Evolutionary conservation across 2,888 invertebrate genomes (phyloP).

Genomic region (Cerastoderma edule): DNA sequence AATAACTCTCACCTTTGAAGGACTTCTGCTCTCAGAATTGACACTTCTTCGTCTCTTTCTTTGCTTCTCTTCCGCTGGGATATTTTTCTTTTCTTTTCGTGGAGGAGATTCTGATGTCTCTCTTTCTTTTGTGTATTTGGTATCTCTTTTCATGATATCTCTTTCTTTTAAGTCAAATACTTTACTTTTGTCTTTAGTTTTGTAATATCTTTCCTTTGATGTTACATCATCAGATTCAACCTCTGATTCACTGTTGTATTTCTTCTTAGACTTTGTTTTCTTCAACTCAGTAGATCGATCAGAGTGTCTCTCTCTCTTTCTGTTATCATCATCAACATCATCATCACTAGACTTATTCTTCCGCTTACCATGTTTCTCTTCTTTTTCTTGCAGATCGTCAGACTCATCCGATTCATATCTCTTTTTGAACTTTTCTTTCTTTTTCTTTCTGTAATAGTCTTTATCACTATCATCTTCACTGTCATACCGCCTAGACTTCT

Average conservation of each 20-base stretch:
- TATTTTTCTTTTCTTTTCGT: slow-evolving; percentile 12
- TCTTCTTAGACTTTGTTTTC: slow-evolving; percentile 35
- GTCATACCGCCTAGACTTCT: neutral
- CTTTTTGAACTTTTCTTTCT: slow-evolving; percentile 15
- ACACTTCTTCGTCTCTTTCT: slow-evolving; percentile 15
- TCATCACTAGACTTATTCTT: slow-evolving; percentile 11
- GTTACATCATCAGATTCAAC: slow-evolving; percentile 6
- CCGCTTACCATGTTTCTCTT: slow-evolving; percentile 30
- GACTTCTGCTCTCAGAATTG: slow-evolving; percentile 17
- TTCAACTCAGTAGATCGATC: slow-evolving; percentile 25
- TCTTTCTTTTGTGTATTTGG: neutral
- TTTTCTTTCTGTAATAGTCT: slow-evolving; percentile 16
- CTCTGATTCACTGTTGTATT: slow-evolving; percentile 8
- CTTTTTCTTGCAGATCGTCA: slow-evolving; percentile 36
- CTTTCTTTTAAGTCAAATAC: slow-evolving; percentile 3
- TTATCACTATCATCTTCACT: slow-evolving; percentile 33
- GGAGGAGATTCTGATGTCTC: slow-evolving; percentile 1
- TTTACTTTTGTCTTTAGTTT: slow-evolving; percentile 2
- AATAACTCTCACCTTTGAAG: slow-evolving; percentile 6
- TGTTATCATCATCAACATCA: slow-evolving; percentile 12
- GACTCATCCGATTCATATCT: slow-evolving; percentile 25
- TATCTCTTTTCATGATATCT: slow-evolving; percentile 2
- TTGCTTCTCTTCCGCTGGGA: slow-evolving; percentile 3
- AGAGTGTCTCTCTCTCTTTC: neutral
- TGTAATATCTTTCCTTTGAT: slow-evolving; percentile 7